Percentiles rank a stretch among this genome's conserved stretches.
These are phyloP conservation scores for Isichthys henryi DNA, from an alignment of 2,113 vertebrate species.

Conservation along the genomic window DNA sequence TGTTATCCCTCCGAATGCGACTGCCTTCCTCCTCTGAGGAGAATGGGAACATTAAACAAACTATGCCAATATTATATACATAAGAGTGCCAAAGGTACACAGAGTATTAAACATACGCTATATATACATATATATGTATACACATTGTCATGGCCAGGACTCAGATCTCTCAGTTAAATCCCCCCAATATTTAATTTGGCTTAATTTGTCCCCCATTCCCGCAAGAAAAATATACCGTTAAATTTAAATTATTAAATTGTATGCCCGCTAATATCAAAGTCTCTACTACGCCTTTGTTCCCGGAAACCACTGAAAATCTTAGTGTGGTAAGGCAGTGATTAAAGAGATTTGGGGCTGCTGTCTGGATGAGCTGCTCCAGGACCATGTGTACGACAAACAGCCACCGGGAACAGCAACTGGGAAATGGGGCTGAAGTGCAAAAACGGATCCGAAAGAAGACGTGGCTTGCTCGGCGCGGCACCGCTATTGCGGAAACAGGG, in stretches of 20 bases:
- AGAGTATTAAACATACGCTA: not conserved
- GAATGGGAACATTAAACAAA: not conserved
- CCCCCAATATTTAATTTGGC: not conserved
- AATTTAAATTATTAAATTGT: not conserved
- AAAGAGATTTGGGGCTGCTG: not conserved
- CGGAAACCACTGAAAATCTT: not conserved
- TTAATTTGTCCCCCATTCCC: not conserved
- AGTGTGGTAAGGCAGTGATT: not conserved
- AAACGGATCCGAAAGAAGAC: not conserved
- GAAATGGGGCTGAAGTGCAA: not conserved
- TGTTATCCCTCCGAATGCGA: slow-evolving; percentile 68
- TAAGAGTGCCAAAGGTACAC: not conserved
- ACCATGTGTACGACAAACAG: not conserved
- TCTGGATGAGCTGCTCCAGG: not conserved
- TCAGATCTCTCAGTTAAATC: too few relatives aligned
- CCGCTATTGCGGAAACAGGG: not conserved
- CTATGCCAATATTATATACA: not conserved
- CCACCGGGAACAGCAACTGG: not conserved
- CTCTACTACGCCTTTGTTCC: not conserved
- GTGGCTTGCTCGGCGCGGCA: not conserved
- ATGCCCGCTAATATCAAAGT: not conserved
- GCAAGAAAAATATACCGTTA: not conserved
- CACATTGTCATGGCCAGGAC: not conserved
- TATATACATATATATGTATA: not conserved
- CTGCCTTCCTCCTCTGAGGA: slow-evolving; percentile 55